Evolutionary conservation across 2,113 vertebrate species (phyloP), one percentile per base, ranked within the genome.

Genomic region (Maccullochella peelii): DNA sequence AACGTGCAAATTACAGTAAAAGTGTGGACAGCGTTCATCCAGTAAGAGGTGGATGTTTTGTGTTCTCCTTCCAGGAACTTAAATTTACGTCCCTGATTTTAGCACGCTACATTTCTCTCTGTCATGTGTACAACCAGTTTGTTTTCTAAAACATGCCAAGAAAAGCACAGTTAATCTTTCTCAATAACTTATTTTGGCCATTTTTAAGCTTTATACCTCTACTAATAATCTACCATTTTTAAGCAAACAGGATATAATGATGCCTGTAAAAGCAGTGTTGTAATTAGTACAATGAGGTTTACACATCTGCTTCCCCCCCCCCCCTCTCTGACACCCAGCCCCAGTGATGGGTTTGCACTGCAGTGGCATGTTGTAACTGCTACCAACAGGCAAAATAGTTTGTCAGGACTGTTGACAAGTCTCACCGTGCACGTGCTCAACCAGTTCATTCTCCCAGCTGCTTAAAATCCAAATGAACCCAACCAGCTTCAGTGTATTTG

Each of bases 71-170:
- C 38, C 55, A 80, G 52, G 11, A 84, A 30, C 73, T 67, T 20
- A 76, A 79, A 81, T 86, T 86, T 84, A 82, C 58, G 76, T 33
- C n/a, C 20, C 57, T 42, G 49, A 30, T 57, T 73, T 80, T 65
- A 77, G 52, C 52, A 57, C 12, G 12, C 57, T 15, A 0, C 65
- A 73, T 30, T 84, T 81, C 38, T 52, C 14, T 59, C 23, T 58
- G 8, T 50, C 16, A 8, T 76, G 16, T 57, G 25, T 20, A 15
- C 44, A 77, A 66, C 62, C 55, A 15, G 9, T 65, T 74, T 3
- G 7, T 23, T 54, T 78, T 73, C 23, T 42, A 5, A 57, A 66
- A 49, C 21, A 2, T 30, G 36, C 47, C 15, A 30, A 21, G 8
- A 79, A 54, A 65, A 59, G 23, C 33, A 55, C 33, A 55, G 38